Evolutionary conservation across 2,888 invertebrate genomes (phyloP), one percentile per base, ranked within the genome.

Genomic region (Gari tellinella): DNA sequence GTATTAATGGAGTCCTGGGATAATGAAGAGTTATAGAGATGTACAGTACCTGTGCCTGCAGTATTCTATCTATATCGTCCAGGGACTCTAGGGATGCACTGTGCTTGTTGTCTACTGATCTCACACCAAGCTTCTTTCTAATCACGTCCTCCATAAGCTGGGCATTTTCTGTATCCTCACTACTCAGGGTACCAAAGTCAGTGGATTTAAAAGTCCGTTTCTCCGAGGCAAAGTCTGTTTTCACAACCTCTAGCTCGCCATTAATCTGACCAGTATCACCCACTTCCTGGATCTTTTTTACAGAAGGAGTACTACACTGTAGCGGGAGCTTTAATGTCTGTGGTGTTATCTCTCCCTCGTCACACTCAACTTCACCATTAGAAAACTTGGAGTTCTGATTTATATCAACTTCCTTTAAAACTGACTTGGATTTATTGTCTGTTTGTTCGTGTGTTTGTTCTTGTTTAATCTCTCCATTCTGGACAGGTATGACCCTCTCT

Each of bases 221-320:
- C 17, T 83, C 81, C 26, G 81, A 74, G 12, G 82, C 76, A 67
- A 88, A 88, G 25, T 81, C 72, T 8, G 75, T 72, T 21, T 45
- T 81, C 51, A 86, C 84, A n/a, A 78, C 72, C 66, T 88, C 85
- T 15, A 88, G 66, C 25, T 63, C 73, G 43, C 49, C 63, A 10
- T 61, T 52, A 46, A 51, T 38, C 8, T 60, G 58, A n/a, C 10
- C 31, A 7, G 67, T 61, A 38, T 53, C 37, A 19, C 72, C 67
- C 23, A 81, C 25, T 56, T 83, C 78, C 43, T 72, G 51, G 61
- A 83, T 73, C 21, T 48, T 48, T 40, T 46, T 19, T 8, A 43
- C 31, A 31, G 31, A 31, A 31, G 31, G 10, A 31, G 10, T 7
- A 31, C 31, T 31, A 31, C 31, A 7, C 31, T 31, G 31, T 31